A percentile compares a stretch with the other conserved stretches of the same genome.
These are phyloP conservation scores for Microtus montanus DNA, from an alignment of 2,113 vertebrate species.

Conservation along the genomic window DNA sequence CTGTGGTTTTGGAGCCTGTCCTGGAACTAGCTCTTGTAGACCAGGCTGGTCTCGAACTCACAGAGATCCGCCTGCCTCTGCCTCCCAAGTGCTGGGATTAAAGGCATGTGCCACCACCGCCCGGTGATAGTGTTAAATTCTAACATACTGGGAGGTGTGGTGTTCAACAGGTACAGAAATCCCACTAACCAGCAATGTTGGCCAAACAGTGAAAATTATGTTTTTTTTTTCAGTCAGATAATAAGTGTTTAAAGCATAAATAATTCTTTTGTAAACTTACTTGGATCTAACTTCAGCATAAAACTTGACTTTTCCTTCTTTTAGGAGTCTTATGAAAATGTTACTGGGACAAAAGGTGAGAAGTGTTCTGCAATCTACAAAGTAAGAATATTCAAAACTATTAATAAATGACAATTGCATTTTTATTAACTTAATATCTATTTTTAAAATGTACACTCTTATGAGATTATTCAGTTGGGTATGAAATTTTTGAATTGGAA, in stretches of 20 bases:
- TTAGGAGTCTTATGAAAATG: background rate
- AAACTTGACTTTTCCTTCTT: background rate
- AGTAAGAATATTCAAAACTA: background rate
- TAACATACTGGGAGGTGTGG: background rate
- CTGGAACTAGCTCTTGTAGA: too few species aligned
- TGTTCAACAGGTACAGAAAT: background rate
- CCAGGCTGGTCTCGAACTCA: too few species aligned
- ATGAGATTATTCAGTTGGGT: conserved; percentile 12
- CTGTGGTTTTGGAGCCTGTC: too few species aligned
- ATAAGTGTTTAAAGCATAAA: background rate
- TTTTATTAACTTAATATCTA: background rate
- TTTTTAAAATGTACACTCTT: background rate
- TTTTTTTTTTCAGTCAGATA: background rate
- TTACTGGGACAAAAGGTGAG: background rate
- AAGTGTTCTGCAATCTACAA: background rate
- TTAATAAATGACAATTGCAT: background rate
- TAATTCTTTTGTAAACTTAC: background rate
- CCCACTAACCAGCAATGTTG: background rate
- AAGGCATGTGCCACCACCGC: too few species aligned
- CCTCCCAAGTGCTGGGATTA: too few species aligned
- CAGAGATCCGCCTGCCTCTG: too few species aligned
- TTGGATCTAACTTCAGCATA: background rate
- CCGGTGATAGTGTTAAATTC: too few species aligned
- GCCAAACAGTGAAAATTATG: background rate
- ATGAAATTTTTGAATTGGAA: conserved; percentile 10